Evolutionary conservation across 2,888 invertebrate species (phyloP).

Genomic region (Agrotis clavis): DNA sequence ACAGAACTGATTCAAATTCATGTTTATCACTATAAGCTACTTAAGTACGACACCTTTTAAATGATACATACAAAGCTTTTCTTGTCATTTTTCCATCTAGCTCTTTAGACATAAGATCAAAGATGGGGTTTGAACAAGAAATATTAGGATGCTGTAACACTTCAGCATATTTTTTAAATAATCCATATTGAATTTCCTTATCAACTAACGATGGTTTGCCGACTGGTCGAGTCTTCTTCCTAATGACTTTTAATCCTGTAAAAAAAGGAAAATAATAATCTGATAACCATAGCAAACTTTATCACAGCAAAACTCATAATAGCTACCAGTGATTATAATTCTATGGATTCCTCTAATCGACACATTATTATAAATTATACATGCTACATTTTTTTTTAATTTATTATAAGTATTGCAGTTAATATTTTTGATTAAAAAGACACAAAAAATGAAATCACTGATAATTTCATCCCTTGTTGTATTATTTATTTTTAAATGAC

Average conservation of each 20-base stretch:
- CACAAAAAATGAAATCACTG: no score
- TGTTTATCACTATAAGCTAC: neutral
- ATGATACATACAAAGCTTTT: neutral
- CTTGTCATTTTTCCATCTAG: neutral
- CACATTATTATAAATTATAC: no score
- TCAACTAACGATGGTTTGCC: neutral
- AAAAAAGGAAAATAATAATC: neutral
- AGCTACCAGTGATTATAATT: neutral
- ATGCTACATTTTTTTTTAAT: no score
- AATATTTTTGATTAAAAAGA: no score
- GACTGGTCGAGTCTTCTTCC: neutral
- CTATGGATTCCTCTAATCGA: no score
- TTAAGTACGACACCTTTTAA: neutral
- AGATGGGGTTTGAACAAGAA: neutral
- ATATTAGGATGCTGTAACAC: neutral
- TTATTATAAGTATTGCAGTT: no score
- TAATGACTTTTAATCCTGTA: neutral
- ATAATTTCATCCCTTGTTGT: no score
- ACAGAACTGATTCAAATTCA: neutral
- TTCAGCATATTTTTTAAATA: neutral
- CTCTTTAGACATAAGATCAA: neutral
- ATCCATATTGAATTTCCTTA: neutral
- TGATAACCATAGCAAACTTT: neutral
- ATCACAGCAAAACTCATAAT: neutral
- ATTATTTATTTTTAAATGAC: no score